Conservation (phyloP, 1,140 invertebrate genomes). For the Cyclina sinensis region DNA sequence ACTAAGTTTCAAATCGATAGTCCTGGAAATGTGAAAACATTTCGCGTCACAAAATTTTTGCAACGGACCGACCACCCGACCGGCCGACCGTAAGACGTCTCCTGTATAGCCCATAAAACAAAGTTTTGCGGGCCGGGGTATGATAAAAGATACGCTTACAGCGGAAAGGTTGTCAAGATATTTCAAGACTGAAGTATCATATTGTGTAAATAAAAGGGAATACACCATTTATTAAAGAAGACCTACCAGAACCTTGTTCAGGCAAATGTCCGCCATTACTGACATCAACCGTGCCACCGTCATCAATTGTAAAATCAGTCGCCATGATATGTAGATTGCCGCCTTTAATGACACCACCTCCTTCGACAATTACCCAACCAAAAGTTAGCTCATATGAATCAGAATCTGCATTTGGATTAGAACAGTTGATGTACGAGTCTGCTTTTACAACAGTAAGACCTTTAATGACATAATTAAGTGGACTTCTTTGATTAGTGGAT, state of each 20-base stretch:
- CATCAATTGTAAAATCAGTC: slow-evolving; percentile 77
- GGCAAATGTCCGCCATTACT: slow-evolving; percentile 78
- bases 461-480: slow-evolving; percentile 75
- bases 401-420: slow-evolving; percentile 75
- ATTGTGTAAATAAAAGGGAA: no score
- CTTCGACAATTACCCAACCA: slow-evolving; percentile 76
- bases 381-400: slow-evolving; percentile 76
- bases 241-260: slow-evolving; percentile 74
- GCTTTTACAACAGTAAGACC: slow-evolving; percentile 79
- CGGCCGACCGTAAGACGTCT: no score
- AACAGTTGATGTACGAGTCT: slow-evolving; percentile 76
- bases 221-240: not conserved
- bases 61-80: no score
- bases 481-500: slow-evolving; percentile 72
- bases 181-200: no score
- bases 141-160: no score
- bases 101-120: no score
- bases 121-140: no score
- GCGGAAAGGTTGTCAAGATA: no score
- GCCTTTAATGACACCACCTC: slow-evolving; percentile 76
- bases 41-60: no score
- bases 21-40: no score
- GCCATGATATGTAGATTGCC: slow-evolving; percentile 77
- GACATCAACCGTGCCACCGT: slow-evolving; percentile 79
- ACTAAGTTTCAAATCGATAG: no score